phyloP scores from a whole-genome alignment of 2,888 invertebrate genomes.

The Caenorhabditis afra region DNA sequence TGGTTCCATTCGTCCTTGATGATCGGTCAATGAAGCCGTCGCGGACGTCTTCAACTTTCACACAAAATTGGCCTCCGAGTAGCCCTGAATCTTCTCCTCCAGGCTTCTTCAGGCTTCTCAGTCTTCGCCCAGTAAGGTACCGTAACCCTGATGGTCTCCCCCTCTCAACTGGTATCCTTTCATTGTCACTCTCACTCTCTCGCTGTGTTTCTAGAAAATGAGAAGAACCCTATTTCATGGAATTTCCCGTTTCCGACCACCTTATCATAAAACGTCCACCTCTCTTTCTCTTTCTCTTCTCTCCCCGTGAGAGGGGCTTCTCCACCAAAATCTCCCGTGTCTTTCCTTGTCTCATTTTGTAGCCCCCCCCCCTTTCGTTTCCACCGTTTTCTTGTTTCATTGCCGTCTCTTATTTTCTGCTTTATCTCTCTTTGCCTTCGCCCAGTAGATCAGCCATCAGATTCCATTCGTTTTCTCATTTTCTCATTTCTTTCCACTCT shows the following conservation, averaged over 20 bases:
- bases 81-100: too few species aligned
- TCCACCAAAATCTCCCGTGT: conserved; percentile 1
- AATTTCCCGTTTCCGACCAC: not conserved
- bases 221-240: not conserved
- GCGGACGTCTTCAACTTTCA: too few species aligned
- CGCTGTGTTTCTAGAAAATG: too few species aligned
- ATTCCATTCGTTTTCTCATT: not conserved
- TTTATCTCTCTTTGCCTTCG: not conserved
- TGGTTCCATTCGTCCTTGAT: too few species aligned
- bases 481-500: too few species aligned
- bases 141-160: too few species aligned
- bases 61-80: too few species aligned
- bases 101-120: too few species aligned
- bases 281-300: not conserved
- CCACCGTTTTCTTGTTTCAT: conserved; percentile 13
- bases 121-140: too few species aligned
- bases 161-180: too few species aligned
- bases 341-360: not conserved
- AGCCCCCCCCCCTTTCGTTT: not conserved
- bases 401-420: not conserved
- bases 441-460: not conserved
- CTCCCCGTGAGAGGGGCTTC: not conserved
- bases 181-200: too few species aligned
- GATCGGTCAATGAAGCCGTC: too few species aligned
- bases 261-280: not conserved